Evolutionary conservation across 2,797 vertebrate species (phyloP).

Genomic region (Staurois parvus): DNA sequence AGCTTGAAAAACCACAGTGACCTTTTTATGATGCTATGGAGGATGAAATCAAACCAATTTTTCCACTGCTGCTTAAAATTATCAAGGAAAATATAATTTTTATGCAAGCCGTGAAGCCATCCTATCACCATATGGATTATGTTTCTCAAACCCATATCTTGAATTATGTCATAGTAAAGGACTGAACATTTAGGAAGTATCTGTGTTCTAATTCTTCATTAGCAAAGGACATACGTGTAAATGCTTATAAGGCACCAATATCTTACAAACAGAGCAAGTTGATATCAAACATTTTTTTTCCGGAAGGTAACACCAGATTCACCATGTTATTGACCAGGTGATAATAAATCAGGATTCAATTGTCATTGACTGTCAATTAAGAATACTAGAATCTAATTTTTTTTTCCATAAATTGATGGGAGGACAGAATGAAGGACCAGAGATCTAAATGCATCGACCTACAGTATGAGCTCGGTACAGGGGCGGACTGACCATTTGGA

Average conservation of each 20-base stretch:
- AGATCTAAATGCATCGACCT: no score
- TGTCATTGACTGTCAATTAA: background rate
- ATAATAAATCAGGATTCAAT: background rate
- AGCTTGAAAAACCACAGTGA: constrained; percentile 49
- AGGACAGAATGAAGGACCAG: no score
- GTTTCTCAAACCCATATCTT: background rate
- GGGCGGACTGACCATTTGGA: no score
- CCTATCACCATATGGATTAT: constrained; percentile 18
- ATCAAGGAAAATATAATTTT: constrained; percentile 28
- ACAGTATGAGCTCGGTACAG: no score
- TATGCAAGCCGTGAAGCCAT: constrained; percentile 14
- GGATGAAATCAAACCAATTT: constrained; percentile 30
- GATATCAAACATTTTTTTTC: no score
- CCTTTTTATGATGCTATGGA: constrained; percentile 39
- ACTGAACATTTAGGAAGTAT: constrained; percentile 7
- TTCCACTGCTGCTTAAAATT: constrained; percentile 15
- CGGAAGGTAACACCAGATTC: no score
- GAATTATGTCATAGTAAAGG: background rate
- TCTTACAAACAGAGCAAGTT: no score
- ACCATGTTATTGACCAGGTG: no score
- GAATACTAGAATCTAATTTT: no score
- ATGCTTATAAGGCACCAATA: background rate
- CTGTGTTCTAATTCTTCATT: background rate
- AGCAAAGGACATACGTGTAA: background rate
- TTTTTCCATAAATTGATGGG: no score